Evolutionary conservation across 2,113 vertebrate genomes (phyloP), one percentile per base, ranked within the genome.

Genomic region (mouse (Mus musculus)): DNA sequence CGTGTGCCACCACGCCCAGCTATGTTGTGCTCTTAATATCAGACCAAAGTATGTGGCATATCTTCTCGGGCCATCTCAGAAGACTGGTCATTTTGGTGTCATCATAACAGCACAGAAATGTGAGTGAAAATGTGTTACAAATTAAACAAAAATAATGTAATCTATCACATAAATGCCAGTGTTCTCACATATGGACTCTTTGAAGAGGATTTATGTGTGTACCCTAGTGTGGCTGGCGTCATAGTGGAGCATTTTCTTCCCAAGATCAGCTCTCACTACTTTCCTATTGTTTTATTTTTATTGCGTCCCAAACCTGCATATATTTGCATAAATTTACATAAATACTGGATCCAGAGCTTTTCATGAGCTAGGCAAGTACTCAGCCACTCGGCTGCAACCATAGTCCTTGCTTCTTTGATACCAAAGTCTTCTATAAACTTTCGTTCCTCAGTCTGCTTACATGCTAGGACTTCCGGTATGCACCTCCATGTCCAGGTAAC

Each of bases 141-240:
- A 65, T 30, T 8, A 73, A 67, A 82, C 17, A 71, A n/a, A 52
- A 52, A 63, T 19, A 3, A n/a, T 11, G 42, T 73, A 14, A 28
- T 7, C 0, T 19, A 26, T n/a, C 33, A 90, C 59, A 39, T 17
- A 5, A 54, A 77, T 56, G 7, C 52, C 54, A 61, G 24, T 6
- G 1, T 84, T 39, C 30, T 59, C 76, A 22, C 49, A 2, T 8
- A 0, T 2, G 1, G 33, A 36, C 24, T 26, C 30, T 12, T 81
- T 76, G n/a, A 46, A 19, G 49, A 39, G 80, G 10, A 24, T 63
- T 73, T 72, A 8, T 0, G 24, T 11, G 8, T 17, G 1, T 9
- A 1, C 4, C 8, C 9, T 1, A 16, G 22, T 8, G 0, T 46
- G 12, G 26, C 22, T 46, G 71, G 5, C 69, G 12, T n/a, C 54